Base-by-base conservation (phyloP, 2,888 invertebrate genomes). In the Ecliptopera silaceata region DNA sequence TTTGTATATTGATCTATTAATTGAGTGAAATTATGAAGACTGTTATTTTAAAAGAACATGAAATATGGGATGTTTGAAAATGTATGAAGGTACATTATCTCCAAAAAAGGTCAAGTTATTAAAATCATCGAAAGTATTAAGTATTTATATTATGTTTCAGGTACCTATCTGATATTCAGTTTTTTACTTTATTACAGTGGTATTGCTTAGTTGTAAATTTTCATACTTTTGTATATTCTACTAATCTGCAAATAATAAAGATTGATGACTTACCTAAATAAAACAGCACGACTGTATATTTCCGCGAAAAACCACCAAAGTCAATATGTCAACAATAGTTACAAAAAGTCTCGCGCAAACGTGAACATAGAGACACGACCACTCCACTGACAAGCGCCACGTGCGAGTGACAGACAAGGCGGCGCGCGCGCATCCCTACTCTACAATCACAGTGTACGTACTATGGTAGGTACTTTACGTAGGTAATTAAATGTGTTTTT, bases 381-480 rank as follows among this genome's bases (percentile, higher is more conserved):
- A 31, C 18, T 47, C 53, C 48, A 43, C 61, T 53, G 62, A 63
- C 63, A 65, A 56, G 61, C 55, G 29, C 50, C 61, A 59, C 61
- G 59, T 66, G 72, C 68, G 69, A 68, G 51, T 64, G 58, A 59
- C 59, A 61, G 61, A 66, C 70, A 47, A 17, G 32, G 31, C 66
- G 66, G 67, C 72, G 69, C 70, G 56, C 61, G 72, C 70, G 68
- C 71, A 66, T 69, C 70, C 72, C 71, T 70, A 26, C 68, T 13
- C 50, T 48, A 44, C 52, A n/a, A 31, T 44, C 31, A 18, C 22
- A 22, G 1, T 22, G 6, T 22, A 22, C 22, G 22, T 26, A 26
- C 8, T 2, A 26, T 8, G 10, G 26, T 26, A 22, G 1, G 1
- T 22, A 22, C 22, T 26, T 4, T 26, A 26, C 1, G 22, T 22